Conservation (phyloP, 2,888 invertebrate species). For the Heliconius aoede region DNA sequence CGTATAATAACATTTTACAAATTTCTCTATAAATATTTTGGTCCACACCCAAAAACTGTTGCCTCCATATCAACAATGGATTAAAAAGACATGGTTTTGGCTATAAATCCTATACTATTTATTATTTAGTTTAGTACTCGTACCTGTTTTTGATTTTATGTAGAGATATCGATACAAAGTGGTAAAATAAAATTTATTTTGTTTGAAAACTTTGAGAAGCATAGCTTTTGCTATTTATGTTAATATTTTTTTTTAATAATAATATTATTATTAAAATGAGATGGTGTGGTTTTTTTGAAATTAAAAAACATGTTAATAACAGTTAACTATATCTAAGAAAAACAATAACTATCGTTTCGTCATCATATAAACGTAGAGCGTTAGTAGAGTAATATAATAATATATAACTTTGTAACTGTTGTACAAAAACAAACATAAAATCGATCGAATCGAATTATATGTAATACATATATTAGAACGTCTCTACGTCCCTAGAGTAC, state of each 20-base stretch:
- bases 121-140: conserved; percentile 35
- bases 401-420: neutral
- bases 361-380: neutral
- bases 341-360: neutral
- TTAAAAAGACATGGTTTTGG: conserved; percentile 7
- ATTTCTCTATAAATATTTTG: conserved; percentile 15
- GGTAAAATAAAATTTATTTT: no score
- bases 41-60: conserved; percentile 30
- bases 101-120: conserved; percentile 36
- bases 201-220: no score
- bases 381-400: neutral
- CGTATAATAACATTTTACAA: conserved; percentile 1
- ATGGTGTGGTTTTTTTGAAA: neutral
- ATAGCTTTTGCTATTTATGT: neutral
- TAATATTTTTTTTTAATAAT: neutral
- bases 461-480: neutral
- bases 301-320: neutral
- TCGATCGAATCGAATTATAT: neutral
- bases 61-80: conserved; percentile 31
- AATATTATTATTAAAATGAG: neutral
- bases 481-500: neutral
- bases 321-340: neutral
- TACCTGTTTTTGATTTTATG: conserved; percentile 5
- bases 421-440: neutral
- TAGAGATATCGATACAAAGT: neutral